Base-by-base conservation (phyloP, 2,888 invertebrate genomes). In the Caenorhabditis imperialis region DNA sequence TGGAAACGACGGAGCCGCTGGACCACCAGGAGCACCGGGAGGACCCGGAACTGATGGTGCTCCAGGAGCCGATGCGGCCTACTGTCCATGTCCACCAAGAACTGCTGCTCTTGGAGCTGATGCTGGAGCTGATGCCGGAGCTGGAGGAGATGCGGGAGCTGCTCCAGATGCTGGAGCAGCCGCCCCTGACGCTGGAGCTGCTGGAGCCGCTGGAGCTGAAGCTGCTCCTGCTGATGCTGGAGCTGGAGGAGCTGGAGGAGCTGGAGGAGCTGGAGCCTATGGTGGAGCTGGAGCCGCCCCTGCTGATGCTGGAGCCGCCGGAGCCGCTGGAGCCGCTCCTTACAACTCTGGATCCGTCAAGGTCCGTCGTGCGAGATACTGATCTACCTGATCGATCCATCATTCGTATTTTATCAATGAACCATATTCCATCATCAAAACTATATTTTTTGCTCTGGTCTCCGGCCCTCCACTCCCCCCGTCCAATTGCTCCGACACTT, bases 1-100 rank as follows among this genome's bases (percentile, higher is more conserved):
- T 60, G 84, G 85, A 65, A 76, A 78, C n/a, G 33, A 53, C 12
- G 69, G 69, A 44, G 33, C 42, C 12, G 37, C 58, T 14, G 58
- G 58, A 58, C 37, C 27, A 2, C 47, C 35, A 16, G 58, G 58
- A 47, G 27, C n/a, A 3, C 35, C 48, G n/a, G 58, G 58, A 45
- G 35, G 38, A 40, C 48, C 60, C 4, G 60, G 60, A 38, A 12
- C 23, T 8, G 60, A 47, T 35, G 60, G 60, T 50, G 55, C 54
- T 0, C 61, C 61, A 51, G 71, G 71, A 50, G 48, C 50, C 12
- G 63, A 60, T 40, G 62, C 71, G 5, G 65, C 53, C 12, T 71
- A 71, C 14, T 62, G 67, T 22, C 67, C 67, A 58, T 69, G 67
- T 27, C 67, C 67, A 51, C 58, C 67, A 16, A 58, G 67, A 33